These are phyloP conservation scores for Heliocidaris tuberculata DNA, from an alignment of 35 echinoderm and acorn worm genomes.

Conservation along the genomic window DNA sequence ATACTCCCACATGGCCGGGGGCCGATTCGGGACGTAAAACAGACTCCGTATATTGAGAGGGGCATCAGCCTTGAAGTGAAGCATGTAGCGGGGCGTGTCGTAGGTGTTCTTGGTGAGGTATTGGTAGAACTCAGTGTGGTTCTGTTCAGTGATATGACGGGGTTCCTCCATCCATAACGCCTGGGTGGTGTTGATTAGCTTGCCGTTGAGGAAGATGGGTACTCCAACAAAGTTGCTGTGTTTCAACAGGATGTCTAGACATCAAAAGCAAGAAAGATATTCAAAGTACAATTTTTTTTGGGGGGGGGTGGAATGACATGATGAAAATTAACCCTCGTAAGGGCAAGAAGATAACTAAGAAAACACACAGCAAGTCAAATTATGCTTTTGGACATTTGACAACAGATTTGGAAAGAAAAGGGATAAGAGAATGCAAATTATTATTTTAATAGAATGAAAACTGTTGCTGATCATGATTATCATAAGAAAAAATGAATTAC, in stretches of 20 bases:
- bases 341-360: too few species aligned
- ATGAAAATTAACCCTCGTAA: too few species aligned
- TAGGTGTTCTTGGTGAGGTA: conserved; percentile 85
- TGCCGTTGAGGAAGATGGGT: conserved; percentile 89
- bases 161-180: conserved; percentile 83
- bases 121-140: conserved; percentile 86
- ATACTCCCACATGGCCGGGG: conserved; percentile 90
- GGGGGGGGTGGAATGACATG: not conserved
- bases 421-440: too few species aligned
- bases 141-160: conserved; percentile 68
- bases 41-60: conserved; percentile 87
- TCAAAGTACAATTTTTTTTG: not conserved
- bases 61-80: conserved; percentile 90
- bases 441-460: too few species aligned
- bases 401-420: too few species aligned
- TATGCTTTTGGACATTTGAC: too few species aligned
- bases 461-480: too few species aligned
- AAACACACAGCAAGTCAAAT: too few species aligned
- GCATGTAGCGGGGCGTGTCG: conserved; percentile 82
- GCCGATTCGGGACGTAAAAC: conserved; percentile 81
- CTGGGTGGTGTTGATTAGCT: conserved; percentile 84
- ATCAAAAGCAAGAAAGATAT: conserved; percentile 5
- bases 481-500: too few species aligned
- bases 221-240: conserved; percentile 96
- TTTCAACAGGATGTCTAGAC: conserved; percentile 86